Conservation (phyloP, 2,888 invertebrate species). For the Tetragonula carbonaria region DNA sequence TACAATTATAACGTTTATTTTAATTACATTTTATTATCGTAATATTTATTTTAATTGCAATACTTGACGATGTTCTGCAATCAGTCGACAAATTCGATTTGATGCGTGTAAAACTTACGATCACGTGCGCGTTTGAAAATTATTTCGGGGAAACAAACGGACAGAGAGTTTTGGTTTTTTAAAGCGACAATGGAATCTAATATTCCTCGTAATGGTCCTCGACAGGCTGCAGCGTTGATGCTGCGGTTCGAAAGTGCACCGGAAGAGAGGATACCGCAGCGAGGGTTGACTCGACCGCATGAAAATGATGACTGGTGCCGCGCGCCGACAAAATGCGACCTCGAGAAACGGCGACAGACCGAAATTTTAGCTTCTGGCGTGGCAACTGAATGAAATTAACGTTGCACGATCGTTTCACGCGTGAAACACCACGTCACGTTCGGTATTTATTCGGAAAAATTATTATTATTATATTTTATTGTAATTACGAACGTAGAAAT, state of each 20-base stretch:
- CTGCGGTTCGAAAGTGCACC: conserved; percentile 27
- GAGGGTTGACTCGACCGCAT: conserved; percentile 29
- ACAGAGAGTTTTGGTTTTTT: background rate
- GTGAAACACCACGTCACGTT: background rate
- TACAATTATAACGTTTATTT: no score
- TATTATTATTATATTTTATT: no score
- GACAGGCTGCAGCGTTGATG: conserved; percentile 16
- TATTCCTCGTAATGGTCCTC: background rate
- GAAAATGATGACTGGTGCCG: conserved; percentile 40
- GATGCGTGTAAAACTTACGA: no score
- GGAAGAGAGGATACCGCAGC: conserved; percentile 23
- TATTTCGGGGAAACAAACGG: background rate
- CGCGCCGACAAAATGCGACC: conserved; percentile 1
- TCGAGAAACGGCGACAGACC: conserved; percentile 18
- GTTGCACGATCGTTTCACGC: background rate
- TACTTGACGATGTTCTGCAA: no score
- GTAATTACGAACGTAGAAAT: no score
- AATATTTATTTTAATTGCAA: no score
- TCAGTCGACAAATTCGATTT: no score
- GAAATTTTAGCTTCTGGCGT: conserved; percentile 34
- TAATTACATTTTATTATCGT: no score
- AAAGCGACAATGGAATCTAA: conserved; percentile 6
- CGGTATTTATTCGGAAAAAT: no score
- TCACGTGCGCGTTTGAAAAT: background rate
- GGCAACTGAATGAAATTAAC: conserved; percentile 34